phyloP scores from a whole-genome alignment of 2,113 vertebrate genomes.

The Nerophis lumbriciformis region DNA sequence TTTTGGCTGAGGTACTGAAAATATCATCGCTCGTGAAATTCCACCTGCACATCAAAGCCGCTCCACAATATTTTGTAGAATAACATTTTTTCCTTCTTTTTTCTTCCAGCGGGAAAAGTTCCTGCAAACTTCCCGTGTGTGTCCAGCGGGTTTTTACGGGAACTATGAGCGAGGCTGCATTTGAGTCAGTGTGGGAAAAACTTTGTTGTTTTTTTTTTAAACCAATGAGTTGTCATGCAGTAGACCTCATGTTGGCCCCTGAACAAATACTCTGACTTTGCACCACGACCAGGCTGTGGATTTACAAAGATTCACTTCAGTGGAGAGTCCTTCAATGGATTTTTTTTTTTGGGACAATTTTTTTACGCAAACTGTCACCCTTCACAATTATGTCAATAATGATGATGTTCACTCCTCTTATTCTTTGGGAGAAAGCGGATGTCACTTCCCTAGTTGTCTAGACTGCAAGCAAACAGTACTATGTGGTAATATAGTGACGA shows the following conservation, averaged over 20 bases:
- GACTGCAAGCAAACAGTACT: too few relatives aligned
- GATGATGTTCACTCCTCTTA: too few relatives aligned
- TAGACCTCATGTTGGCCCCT: neutral
- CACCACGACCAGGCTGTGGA: neutral
- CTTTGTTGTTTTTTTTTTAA: constrained; percentile 14
- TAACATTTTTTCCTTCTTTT: constrained; percentile 28
- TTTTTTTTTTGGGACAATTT: neutral
- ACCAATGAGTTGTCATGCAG: constrained; percentile 29
- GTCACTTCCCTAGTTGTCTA: too few relatives aligned
- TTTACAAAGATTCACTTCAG: neutral
- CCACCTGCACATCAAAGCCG: neutral
- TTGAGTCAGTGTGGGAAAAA: constrained; percentile 56
- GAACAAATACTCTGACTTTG: neutral
- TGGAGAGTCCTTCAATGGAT: too few relatives aligned
- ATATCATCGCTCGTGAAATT: constrained; percentile 1
- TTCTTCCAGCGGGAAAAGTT: constrained; percentile 23
- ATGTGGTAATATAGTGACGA: too few relatives aligned
- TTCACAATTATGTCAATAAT: too few relatives aligned
- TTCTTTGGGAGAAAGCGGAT: too few relatives aligned
- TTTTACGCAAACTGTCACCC: too few relatives aligned
- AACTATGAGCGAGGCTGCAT: constrained; percentile 43
- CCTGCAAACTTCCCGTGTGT: constrained; percentile 11
- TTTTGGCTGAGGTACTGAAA: neutral
- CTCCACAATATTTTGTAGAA: constrained; percentile 39
- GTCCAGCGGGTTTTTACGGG: constrained; percentile 39